Percentiles rank a stretch among this genome's conserved stretches.
Evolutionary conservation across 2,888 invertebrate species (phyloP).

Genomic region (Allophyes oxyacanthae): DNA sequence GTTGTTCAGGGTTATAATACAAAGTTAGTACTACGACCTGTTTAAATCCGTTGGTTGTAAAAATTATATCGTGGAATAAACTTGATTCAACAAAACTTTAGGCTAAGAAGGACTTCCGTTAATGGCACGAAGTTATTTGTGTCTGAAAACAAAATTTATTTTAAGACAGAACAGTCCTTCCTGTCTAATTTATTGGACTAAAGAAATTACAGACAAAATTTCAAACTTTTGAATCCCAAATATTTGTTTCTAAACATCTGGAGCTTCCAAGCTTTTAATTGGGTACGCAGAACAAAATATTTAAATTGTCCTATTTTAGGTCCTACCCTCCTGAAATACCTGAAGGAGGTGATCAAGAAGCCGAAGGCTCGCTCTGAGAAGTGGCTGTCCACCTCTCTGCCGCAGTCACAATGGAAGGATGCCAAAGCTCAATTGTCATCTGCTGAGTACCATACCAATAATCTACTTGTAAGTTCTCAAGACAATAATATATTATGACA

Average conservation of each 20-base stretch:
- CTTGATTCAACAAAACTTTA: too few relatives aligned
- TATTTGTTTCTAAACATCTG: slow-evolving; percentile 18
- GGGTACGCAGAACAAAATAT: too few relatives aligned
- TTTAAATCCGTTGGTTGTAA: too few relatives aligned
- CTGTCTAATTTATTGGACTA: neutral
- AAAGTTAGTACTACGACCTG: too few relatives aligned
- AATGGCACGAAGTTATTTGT: too few relatives aligned
- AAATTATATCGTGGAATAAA: too few relatives aligned
- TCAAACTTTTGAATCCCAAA: slow-evolving; percentile 8
- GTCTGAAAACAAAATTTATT: too few relatives aligned
- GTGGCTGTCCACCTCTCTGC: slow-evolving; percentile 96
- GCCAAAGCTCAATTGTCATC: slow-evolving; percentile 91
- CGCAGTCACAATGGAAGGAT: slow-evolving; percentile 92
- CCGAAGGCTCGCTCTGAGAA: slow-evolving; percentile 92
- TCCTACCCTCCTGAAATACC: slow-evolving; percentile 90
- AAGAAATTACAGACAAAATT: slow-evolving; percentile 26
- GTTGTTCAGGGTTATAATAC: too few relatives aligned
- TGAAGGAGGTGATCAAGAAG: slow-evolving; percentile 90
- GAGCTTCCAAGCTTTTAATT: neutral
- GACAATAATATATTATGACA: too few relatives aligned
- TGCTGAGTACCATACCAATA: slow-evolving; percentile 97
- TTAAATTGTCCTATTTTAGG: slow-evolving; percentile 73
- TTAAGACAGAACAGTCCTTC: too few relatives aligned
- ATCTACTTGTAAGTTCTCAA: slow-evolving; percentile 90
- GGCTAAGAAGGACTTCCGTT: too few relatives aligned